Evolutionary conservation across 2,113 vertebrate genomes (phyloP), one percentile per base, ranked within the genome.

Genomic region (Clarias batrachus): DNA sequence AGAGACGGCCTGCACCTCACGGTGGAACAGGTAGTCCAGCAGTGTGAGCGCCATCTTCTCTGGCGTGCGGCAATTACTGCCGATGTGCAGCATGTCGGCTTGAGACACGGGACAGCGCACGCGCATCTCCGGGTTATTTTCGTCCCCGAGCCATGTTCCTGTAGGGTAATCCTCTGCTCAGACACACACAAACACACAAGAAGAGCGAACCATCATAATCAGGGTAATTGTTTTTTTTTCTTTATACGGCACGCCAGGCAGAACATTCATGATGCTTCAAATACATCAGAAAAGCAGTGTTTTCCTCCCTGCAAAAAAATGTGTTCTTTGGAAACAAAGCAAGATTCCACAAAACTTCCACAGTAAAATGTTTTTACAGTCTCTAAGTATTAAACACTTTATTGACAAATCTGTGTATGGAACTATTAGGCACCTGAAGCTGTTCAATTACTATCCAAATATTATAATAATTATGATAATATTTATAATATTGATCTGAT

Each of bases 1-100:
- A 90, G 98, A 99, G 91, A 98, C 96, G 3, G 98, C 98, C 91
- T 99, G 98, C 88, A 99, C 95, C 91, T 99, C 98, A 0, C 98
- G 96, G 89, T 99, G 98, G 89, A 99, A 99, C 37, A 99, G 96
- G 90, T 99, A 99, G 89, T 99, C 98, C 21, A 99, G 93, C 88
- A 99, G 92, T 0, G 98, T 99, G 54, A 99, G 94, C 0, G 98
- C 98, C 98, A 99, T 99, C 93, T 99, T 99, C 95, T 99, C 98
- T 0, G 98, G 97, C 0, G 98, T 98, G 83, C 97, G 97, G 90
- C 98, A 99, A 92, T 97, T 98, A 41, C 97, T 97, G 93, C 96
- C 97, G 93, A 99, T 97, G 90, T 99, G 97, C 81, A 99, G 93
- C 97, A 99, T 99, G 92, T 99, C 98, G 0, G 96, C 97, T 0